Conservation (phyloP, 2,113 vertebrate species). For the Bambusicola thoracicus region DNA sequence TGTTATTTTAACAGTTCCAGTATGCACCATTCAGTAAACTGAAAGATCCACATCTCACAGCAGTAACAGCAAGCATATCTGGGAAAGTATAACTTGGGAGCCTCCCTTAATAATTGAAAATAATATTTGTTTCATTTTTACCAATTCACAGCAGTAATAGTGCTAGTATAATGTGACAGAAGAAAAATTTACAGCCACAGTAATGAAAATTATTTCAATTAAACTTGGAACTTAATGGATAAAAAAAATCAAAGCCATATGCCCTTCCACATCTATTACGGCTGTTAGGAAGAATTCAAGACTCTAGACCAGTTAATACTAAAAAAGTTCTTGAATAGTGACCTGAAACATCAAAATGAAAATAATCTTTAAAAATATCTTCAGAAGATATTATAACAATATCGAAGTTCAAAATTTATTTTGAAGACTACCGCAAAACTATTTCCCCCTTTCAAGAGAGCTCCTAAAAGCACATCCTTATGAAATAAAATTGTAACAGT, state of each 20-base stretch:
- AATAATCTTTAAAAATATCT: background rate
- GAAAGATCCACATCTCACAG: background rate
- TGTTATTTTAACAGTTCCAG: background rate
- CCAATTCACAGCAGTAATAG: background rate
- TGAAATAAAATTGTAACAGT: background rate
- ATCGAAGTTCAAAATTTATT: background rate
- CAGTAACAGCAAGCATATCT: accelerated
- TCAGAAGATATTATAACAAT: background rate
- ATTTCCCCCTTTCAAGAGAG: background rate
- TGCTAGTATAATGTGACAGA: background rate
- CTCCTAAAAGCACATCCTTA: background rate
- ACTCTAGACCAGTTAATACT: background rate
- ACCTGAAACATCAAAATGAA: background rate
- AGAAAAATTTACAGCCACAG: background rate
- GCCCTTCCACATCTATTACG: background rate
- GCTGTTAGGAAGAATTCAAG: background rate
- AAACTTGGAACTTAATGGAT: background rate
- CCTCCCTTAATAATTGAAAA: background rate
- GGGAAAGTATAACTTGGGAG: background rate
- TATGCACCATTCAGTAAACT: background rate
- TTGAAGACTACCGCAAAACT: background rate
- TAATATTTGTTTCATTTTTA: background rate
- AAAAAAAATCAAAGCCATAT: background rate
- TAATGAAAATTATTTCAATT: background rate
- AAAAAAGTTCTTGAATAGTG: background rate